Conservation (phyloP, 2,888 invertebrate genomes). For the Pelosia muscerda region DNA sequence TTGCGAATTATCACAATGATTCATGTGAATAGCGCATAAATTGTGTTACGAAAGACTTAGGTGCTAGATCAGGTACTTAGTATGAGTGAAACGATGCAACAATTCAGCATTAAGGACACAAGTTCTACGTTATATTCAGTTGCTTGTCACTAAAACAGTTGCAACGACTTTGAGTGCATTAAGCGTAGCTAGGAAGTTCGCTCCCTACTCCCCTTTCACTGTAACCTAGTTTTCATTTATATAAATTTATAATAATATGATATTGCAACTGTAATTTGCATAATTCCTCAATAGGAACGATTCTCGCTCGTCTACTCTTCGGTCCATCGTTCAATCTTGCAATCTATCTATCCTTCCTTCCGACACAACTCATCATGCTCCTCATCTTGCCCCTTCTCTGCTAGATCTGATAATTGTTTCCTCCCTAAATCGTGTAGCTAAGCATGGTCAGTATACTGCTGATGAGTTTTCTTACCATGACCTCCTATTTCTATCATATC, state of each 20-base stretch:
- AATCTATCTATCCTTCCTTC: no score
- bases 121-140: conserved; percentile 5
- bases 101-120: background rate
- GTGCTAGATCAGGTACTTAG: background rate
- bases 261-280: conserved; percentile 23
- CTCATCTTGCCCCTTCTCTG: no score
- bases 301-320: no score
- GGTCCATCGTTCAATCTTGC: no score
- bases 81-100: background rate
- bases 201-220: conserved; percentile 21
- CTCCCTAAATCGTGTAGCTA: no score
- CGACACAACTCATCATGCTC: no score
- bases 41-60: background rate
- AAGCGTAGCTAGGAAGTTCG: conserved; percentile 23
- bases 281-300: no score
- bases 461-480: no score
- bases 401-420: no score
- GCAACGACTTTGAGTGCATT: conserved; percentile 26
- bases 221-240: conserved; percentile 20
- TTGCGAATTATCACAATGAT: background rate
- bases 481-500: no score
- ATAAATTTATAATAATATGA: conserved; percentile 22
- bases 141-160: conserved; percentile 10
- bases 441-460: no score
- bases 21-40: background rate